Percentiles rank a stretch among this genome's conserved stretches.
These are phyloP conservation scores for Oscheius myriophilus DNA, from an alignment of 2,888 invertebrate species.

Conservation along the genomic window DNA sequence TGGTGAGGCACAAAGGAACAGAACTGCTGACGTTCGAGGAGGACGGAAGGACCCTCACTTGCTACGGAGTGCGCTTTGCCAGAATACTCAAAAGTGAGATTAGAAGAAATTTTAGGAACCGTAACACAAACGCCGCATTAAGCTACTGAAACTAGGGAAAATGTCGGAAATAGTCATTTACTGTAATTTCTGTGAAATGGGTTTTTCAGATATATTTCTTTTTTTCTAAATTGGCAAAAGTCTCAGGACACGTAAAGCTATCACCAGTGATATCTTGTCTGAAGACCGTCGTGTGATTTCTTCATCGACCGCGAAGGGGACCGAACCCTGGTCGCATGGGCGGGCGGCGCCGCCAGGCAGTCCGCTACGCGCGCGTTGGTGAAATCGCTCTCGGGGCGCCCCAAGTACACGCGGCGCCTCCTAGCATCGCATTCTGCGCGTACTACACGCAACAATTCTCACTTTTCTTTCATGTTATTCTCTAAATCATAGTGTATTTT, in stretches of 20 bases:
- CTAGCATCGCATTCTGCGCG: not conserved
- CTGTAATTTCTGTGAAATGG: constrained; percentile 29
- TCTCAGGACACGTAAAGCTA: constrained; percentile 29
- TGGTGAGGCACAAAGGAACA: constrained; percentile 11
- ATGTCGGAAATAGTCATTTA: constrained; percentile 28
- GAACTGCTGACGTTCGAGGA: constrained; percentile 32
- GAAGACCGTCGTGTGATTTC: constrained; percentile 30
- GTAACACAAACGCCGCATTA: too few species aligned
- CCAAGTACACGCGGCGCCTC: not conserved
- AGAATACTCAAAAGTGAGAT: constrained; percentile 36
- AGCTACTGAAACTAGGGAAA: constrained; percentile 21
- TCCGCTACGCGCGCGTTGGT: too few species aligned
- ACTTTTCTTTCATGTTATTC: not conserved
- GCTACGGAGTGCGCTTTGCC: constrained; percentile 34
- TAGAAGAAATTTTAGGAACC: too few species aligned
- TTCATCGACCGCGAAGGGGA: constrained; percentile 19
- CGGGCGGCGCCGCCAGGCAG: too few species aligned
- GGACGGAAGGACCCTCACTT: constrained; percentile 14
- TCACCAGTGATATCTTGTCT: constrained; percentile 23
- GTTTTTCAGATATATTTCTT: constrained; percentile 33
- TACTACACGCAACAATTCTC: constrained; percentile 8
- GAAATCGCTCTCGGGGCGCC: too few species aligned
- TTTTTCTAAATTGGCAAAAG: constrained; percentile 1
- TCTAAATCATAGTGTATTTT: not conserved
- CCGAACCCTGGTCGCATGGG: constrained; percentile 2